These are phyloP conservation scores for Trilocha varians DNA, from an alignment of 2,888 invertebrate species.

Conservation along the genomic window DNA sequence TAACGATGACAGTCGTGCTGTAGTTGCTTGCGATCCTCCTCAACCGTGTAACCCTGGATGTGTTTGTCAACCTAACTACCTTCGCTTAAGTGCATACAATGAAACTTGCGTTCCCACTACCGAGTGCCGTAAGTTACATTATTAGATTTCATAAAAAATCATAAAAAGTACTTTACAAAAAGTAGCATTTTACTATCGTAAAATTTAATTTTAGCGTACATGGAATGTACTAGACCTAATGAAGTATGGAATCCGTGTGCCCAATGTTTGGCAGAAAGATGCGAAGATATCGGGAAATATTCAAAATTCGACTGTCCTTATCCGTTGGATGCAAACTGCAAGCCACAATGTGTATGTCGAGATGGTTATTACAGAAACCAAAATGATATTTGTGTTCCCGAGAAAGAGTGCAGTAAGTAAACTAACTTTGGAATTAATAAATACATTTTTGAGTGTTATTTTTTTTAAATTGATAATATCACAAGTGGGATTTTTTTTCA, in stretches of 20 bases:
- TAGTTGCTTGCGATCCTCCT: conserved; percentile 23
- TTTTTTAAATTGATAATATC: no score
- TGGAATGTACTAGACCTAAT: conserved; percentile 28
- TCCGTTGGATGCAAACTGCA: conserved; percentile 14
- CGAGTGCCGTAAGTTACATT: conserved; percentile 30
- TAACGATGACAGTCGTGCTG: conserved; percentile 18
- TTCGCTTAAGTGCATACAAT: conserved; percentile 8
- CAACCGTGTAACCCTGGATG: conserved; percentile 37
- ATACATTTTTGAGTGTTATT: no score
- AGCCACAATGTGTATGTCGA: conserved; percentile 25
- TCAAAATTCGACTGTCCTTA: conserved; percentile 5
- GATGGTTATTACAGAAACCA: conserved; percentile 20
- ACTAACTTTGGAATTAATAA: no score
- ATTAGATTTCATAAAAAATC: conserved; percentile 31
- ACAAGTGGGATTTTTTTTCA: no score
- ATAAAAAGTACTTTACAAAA: conserved; percentile 26
- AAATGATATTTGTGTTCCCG: conserved; percentile 20
- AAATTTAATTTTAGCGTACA: conserved; percentile 23
- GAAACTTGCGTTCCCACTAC: conserved; percentile 12
- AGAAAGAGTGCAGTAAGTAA: conserved; percentile 23
- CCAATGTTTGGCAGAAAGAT: conserved; percentile 23
- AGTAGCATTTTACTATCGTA: not conserved
- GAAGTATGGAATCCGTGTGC: conserved; percentile 30
- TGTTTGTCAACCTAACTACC: conserved; percentile 25
- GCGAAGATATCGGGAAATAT: conserved; percentile 15